Conservation (phyloP, 1,140 invertebrate species). For the Euura saliciscinereae region DNA sequence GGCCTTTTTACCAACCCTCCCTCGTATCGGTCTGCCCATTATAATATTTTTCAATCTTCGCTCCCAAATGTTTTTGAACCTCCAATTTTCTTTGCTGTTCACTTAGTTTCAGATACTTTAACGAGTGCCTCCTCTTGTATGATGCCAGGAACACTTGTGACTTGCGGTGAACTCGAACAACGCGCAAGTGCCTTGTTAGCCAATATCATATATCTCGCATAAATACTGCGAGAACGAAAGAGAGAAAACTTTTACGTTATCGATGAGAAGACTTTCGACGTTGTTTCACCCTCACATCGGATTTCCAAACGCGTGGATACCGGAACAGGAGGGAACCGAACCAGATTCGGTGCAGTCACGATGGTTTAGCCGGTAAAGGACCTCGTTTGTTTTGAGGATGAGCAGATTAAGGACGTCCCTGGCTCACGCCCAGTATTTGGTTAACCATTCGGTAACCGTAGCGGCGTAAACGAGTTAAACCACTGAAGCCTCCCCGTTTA, state of each 20-base stretch:
- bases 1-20: not conserved
- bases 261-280: too few species aligned
- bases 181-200: too few species aligned
- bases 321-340: not conserved
- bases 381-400: constrained; percentile 4
- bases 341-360: not conserved
- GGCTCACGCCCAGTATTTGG: constrained; percentile 3
- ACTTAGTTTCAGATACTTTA: not conserved
- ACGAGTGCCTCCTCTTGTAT: not conserved
- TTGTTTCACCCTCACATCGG: too few species aligned
- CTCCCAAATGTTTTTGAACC: not conserved
- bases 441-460: not conserved
- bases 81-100: constrained; percentile 1
- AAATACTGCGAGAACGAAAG: too few species aligned
- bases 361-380: not conserved
- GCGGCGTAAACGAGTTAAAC: not conserved
- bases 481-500: not conserved
- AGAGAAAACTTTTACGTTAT: too few species aligned
- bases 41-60: not conserved
- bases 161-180: too few species aligned
- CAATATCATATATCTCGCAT: too few species aligned
- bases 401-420: not conserved
- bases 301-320: too few species aligned
- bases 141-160: too few species aligned
- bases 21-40: not conserved